Conservation (phyloP, 2,797 vertebrate genomes). For the Selene dorsalis region DNA sequence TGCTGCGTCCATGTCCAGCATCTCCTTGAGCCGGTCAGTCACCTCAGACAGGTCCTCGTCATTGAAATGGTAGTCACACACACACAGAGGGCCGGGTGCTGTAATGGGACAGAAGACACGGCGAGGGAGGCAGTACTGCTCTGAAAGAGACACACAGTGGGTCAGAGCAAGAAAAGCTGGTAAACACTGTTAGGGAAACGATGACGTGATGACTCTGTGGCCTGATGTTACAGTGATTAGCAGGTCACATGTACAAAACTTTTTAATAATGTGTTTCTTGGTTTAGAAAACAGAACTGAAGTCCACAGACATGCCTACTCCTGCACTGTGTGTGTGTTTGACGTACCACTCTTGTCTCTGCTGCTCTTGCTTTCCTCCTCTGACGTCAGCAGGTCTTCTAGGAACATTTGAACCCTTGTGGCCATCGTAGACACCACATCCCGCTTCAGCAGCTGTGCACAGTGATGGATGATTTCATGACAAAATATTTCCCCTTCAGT, state of each 20-base stretch:
- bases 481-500: not conserved
- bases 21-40: conserved; percentile 89
- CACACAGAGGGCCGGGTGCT: conserved; percentile 79
- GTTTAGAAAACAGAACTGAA: no score
- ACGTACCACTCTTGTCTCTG: conserved; percentile 39
- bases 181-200: not conserved
- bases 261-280: no score
- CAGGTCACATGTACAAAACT: not conserved
- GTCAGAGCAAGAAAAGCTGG: not conserved
- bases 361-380: conserved; percentile 79
- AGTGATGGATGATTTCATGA: not conserved
- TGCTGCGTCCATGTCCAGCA: conserved; percentile 87
- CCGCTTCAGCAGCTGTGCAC: conserved; percentile 89
- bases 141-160: conserved; percentile 47
- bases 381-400: conserved; percentile 90
- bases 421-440: conserved; percentile 91
- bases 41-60: conserved; percentile 89
- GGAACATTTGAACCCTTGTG: conserved; percentile 90
- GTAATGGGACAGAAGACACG: conserved; percentile 89
- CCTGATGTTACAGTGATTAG: not conserved
- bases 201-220: fast-evolving
- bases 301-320: no score
- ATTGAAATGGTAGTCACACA: conserved; percentile 93
- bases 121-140: conserved; percentile 82
- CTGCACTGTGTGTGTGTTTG: not conserved